Conservation (phyloP, 2,797 vertebrate species). For the Sylvilagus floridanus region DNA sequence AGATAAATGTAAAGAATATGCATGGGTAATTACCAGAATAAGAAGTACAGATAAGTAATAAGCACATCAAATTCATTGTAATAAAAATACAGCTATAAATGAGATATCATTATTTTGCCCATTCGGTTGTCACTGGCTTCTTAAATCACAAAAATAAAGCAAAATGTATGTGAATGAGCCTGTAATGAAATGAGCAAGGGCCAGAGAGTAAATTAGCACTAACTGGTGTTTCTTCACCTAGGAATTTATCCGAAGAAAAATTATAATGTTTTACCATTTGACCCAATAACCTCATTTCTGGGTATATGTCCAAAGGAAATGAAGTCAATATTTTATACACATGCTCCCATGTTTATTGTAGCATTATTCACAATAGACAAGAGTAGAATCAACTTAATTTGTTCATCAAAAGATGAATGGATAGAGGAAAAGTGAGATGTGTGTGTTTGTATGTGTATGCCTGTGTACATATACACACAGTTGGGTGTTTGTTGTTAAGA, state of each 20-base stretch:
- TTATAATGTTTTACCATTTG: too few relatives aligned
- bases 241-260: neutral
- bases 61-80: slow-evolving; percentile 11
- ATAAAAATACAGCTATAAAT: neutral
- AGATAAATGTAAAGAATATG: neutral
- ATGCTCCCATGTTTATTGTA: too few relatives aligned
- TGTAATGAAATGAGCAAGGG: neutral
- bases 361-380: too few relatives aligned
- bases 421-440: too few relatives aligned
- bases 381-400: too few relatives aligned
- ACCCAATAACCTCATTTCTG: too few relatives aligned
- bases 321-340: too few relatives aligned
- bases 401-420: too few relatives aligned
- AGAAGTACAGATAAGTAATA: neutral
- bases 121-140: neutral
- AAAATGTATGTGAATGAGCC: neutral
- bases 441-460: too few relatives aligned
- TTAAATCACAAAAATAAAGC: slow-evolving; percentile 15
- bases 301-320: too few relatives aligned
- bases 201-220: neutral
- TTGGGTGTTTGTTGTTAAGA: too few relatives aligned
- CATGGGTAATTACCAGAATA: neutral
- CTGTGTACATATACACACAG: too few relatives aligned
- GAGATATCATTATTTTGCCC: neutral
- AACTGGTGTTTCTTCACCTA: neutral